A percentile compares a stretch with the other conserved stretches of the same genome.
Evolutionary conservation across 2,888 invertebrate species (phyloP).

Genomic region (Linnaemya vulpina): DNA sequence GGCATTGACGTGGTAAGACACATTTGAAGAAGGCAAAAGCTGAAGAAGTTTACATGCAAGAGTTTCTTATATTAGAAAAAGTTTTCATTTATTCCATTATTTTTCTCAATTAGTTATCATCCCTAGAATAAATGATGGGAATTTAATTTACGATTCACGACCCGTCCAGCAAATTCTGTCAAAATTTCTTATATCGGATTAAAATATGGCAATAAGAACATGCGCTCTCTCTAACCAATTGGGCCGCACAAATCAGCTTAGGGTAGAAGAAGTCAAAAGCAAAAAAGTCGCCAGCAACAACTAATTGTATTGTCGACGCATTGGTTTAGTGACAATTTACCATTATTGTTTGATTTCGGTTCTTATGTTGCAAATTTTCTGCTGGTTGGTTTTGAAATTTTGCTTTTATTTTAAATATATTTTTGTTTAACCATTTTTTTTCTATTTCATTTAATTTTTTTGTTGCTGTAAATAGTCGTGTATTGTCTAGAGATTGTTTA

Average conservation of each 20-base stretch:
- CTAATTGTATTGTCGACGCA: constrained; percentile 70
- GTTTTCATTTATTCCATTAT: too few species aligned
- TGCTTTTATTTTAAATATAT: constrained; percentile 23
- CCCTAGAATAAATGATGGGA: too few species aligned
- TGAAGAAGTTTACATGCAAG: too few species aligned
- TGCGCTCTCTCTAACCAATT: not conserved
- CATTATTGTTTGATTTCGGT: constrained; percentile 31
- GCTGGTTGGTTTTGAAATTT: constrained; percentile 30
- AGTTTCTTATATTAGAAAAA: too few species aligned
- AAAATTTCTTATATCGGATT: too few species aligned
- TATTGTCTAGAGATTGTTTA: constrained; percentile 70
- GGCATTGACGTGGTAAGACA: too few species aligned
- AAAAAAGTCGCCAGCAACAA: constrained; percentile 44
- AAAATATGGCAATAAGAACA: too few species aligned
- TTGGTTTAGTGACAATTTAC: constrained; percentile 70
- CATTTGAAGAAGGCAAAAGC: too few species aligned
- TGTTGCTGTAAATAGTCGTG: constrained; percentile 43
- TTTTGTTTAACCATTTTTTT: not conserved
- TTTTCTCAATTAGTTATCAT: too few species aligned
- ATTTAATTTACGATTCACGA: too few species aligned
- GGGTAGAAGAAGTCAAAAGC: constrained; percentile 19
- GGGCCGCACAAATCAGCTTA: not conserved
- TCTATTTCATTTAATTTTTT: too few species aligned
- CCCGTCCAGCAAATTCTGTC: too few species aligned
- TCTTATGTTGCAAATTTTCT: constrained; percentile 36